Conservation (phyloP, 2,113 vertebrate species). For the Oryzias curvinotus region DNA sequence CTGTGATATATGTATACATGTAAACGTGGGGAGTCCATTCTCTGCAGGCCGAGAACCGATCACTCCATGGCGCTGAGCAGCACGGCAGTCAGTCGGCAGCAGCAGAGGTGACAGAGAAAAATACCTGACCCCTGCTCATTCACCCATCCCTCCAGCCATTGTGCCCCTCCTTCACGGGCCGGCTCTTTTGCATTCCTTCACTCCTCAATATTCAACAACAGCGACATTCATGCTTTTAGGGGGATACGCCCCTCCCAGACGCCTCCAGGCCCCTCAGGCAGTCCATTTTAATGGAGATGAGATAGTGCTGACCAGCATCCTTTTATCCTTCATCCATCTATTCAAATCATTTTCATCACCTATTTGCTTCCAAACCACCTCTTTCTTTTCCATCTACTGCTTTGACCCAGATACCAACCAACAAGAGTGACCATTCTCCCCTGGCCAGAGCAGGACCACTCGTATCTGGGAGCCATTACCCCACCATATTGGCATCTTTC, state of each 20-base stretch:
- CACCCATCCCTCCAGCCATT: slow-evolving; percentile 50
- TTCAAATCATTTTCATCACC: slow-evolving; percentile 74
- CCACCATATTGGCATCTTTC: slow-evolving; percentile 57
- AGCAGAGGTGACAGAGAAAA: slow-evolving; percentile 64
- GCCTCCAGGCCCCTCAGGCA: slow-evolving; percentile 46
- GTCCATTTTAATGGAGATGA: slow-evolving; percentile 55
- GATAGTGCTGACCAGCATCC: slow-evolving; percentile 55
- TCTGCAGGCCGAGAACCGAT: slow-evolving; percentile 70
- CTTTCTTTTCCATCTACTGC: slow-evolving; percentile 51
- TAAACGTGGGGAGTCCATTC: slow-evolving; percentile 62
- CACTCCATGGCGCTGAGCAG: slow-evolving; percentile 64
- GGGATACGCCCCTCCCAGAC: slow-evolving; percentile 22
- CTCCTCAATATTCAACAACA: slow-evolving; percentile 66
- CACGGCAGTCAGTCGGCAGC: slow-evolving; percentile 63
- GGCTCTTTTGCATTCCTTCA: slow-evolving; percentile 52
- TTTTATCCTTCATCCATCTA: slow-evolving; percentile 41
- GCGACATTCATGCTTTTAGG: slow-evolving; percentile 50
- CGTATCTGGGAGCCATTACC: slow-evolving; percentile 44
- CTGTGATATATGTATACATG: slow-evolving; percentile 78
- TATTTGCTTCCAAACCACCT: slow-evolving; percentile 61
- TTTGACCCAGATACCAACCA: slow-evolving; percentile 83
- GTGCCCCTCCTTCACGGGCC: slow-evolving; percentile 34
- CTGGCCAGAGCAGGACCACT: slow-evolving; percentile 74
- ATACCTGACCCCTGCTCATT: slow-evolving; percentile 67
- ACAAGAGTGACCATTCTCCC: slow-evolving; percentile 76